These are phyloP conservation scores for Eunapius fragilis DNA, from an alignment of 37 sponge, comb jelly and placozoan genomes.

Conservation along the genomic window DNA sequence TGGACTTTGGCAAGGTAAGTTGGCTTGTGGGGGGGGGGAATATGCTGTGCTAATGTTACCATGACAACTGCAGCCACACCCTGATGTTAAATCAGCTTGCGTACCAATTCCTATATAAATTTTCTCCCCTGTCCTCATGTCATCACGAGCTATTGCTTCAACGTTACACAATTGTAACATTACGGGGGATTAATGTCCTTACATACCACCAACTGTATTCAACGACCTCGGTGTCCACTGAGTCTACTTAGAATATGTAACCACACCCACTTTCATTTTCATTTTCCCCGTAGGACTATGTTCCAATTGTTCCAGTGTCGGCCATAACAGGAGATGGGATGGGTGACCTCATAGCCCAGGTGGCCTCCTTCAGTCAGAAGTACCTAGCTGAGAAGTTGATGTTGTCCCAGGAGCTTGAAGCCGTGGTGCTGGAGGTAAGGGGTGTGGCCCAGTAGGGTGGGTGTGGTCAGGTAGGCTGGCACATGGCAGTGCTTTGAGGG, in stretches of 20 bases:
- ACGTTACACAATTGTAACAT: no score
- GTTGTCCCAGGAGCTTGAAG: slow-evolving; percentile 85
- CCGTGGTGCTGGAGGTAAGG: slow-evolving; percentile 92
- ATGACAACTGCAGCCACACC: no score
- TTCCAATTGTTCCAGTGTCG: slow-evolving; percentile 91
- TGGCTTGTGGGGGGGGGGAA: no score
- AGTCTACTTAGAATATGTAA: not conserved
- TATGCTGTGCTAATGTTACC: no score
- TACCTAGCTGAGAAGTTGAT: slow-evolving; percentile 61
- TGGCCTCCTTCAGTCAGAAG: slow-evolving; percentile 71
- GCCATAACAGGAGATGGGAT: slow-evolving; percentile 98
- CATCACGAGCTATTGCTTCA: no score
- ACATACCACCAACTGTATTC: no score
- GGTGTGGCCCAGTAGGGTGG: no score
- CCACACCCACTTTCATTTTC: not conserved
- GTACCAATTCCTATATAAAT: no score
- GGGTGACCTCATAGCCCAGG: slow-evolving; percentile 95
- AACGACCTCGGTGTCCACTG: no score
- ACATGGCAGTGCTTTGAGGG: not conserved
- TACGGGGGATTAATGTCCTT: no score
- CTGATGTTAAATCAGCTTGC: no score
- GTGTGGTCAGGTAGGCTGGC: not conserved
- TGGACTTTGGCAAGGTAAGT: slow-evolving; percentile 56
- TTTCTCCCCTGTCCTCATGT: no score
- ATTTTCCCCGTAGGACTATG: slow-evolving; percentile 67